These are phyloP conservation scores for Gallinago undulata DNA, from an alignment of 2,113 vertebrate species.

Conservation along the genomic window DNA sequence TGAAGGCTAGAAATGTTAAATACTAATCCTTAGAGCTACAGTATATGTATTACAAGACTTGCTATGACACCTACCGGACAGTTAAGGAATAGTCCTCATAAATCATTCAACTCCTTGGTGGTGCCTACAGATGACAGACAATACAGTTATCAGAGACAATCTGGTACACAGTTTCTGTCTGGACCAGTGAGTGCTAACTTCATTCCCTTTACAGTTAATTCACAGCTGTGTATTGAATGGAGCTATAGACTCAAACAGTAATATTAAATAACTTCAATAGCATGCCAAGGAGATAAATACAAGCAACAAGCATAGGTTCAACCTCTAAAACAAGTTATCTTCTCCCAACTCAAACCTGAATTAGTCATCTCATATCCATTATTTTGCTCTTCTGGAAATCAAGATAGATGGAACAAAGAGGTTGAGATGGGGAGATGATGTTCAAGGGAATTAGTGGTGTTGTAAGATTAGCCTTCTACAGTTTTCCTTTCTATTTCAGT, in stretches of 20 bases:
- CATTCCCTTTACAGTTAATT: background rate
- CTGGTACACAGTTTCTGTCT: background rate
- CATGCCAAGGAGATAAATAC: background rate
- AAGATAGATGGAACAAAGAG: background rate
- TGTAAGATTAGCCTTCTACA: background rate
- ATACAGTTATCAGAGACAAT: background rate
- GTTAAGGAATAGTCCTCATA: background rate
- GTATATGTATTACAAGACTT: background rate
- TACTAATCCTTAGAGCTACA: background rate
- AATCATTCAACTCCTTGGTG: background rate
- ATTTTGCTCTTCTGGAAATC: background rate
- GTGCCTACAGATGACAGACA: background rate
- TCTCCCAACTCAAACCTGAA: background rate
- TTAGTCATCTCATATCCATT: background rate
- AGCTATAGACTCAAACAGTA: background rate
- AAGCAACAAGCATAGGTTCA: background rate
- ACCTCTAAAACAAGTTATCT: background rate
- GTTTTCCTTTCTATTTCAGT: background rate
- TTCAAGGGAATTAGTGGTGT: background rate
- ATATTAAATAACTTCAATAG: background rate
- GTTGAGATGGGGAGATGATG: background rate
- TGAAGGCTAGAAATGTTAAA: background rate
- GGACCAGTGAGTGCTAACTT: background rate
- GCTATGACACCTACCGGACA: slow-evolving; percentile 27
- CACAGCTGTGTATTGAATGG: background rate